Evolutionary conservation across 2,888 invertebrate species (phyloP).

Genomic region (Lomographa bimaculata): DNA sequence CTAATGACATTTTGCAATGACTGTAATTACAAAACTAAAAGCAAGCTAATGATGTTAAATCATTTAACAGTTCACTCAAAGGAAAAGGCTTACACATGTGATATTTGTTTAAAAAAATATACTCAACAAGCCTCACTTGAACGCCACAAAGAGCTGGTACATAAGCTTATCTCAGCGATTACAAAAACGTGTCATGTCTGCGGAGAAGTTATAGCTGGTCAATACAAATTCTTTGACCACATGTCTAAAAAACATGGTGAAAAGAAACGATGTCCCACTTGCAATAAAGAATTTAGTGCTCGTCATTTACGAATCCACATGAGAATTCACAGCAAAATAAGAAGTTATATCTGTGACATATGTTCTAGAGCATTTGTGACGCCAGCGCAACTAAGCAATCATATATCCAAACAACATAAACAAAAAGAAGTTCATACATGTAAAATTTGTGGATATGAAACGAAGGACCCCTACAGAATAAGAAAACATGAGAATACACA

Average conservation of each 20-base stretch:
- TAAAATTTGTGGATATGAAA: conserved; percentile 2
- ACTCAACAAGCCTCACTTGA: conserved; percentile 59
- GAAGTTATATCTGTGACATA: not conserved
- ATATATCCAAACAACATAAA: too few species aligned
- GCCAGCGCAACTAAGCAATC: too few species aligned
- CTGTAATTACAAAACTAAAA: conserved; percentile 49
- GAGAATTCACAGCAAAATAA: not conserved
- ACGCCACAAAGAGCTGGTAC: conserved; percentile 42
- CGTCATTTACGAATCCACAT: too few species aligned
- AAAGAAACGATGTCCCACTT: too few species aligned
- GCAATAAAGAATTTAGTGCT: too few species aligned
- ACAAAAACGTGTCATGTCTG: conserved; percentile 6
- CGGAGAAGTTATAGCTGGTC: not conserved
- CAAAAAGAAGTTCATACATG: too few species aligned
- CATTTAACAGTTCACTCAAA: conserved; percentile 59
- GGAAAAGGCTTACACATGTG: conserved; percentile 53
- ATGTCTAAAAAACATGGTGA: too few species aligned
- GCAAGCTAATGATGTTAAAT: conserved; percentile 33
- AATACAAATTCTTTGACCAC: not conserved
- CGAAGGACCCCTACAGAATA: conserved; percentile 20
- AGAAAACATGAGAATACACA: conserved; percentile 54
- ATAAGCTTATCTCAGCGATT: conserved; percentile 13
- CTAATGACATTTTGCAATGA: conserved; percentile 38
- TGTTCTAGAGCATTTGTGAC: conserved; percentile 4
- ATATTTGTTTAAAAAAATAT: conserved; percentile 50